phyloP scores from a whole-genome alignment of 2,113 vertebrate genomes.

The Aythya baeri region DNA sequence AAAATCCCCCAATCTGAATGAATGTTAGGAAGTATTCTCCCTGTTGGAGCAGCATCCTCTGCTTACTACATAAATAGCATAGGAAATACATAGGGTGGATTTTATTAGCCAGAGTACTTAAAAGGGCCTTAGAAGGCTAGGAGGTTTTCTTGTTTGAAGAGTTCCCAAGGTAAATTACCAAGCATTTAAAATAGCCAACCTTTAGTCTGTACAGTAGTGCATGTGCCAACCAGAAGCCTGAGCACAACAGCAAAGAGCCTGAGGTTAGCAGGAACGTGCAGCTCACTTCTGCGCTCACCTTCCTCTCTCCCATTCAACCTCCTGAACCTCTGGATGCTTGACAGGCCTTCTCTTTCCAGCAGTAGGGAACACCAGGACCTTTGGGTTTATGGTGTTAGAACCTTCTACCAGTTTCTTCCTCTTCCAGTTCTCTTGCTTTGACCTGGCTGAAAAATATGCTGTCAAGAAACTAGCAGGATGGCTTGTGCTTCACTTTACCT shows the following conservation, averaged over 20 bases:
- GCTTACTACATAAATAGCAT: background rate
- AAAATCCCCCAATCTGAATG: background rate
- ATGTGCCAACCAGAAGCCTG: background rate
- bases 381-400: background rate
- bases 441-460: background rate
- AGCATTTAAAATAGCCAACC: background rate
- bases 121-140: background rate
- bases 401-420: background rate
- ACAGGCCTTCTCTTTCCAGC: background rate
- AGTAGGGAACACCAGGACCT: accelerated
- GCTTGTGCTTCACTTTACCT: background rate
- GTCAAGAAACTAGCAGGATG: background rate
- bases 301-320: background rate
- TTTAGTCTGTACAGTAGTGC: background rate
- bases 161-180: background rate
- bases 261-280: background rate
- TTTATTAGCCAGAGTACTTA: background rate
- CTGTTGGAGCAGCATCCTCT: background rate
- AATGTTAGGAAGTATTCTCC: background rate
- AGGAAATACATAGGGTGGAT: background rate
- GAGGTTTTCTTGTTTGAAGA: background rate
- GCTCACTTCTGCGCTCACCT: background rate
- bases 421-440: background rate
- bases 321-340: accelerated
- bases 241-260: background rate